These are phyloP conservation scores for Vespertilio murinus DNA, from an alignment of 2,797 vertebrate species.

Conservation along the genomic window DNA sequence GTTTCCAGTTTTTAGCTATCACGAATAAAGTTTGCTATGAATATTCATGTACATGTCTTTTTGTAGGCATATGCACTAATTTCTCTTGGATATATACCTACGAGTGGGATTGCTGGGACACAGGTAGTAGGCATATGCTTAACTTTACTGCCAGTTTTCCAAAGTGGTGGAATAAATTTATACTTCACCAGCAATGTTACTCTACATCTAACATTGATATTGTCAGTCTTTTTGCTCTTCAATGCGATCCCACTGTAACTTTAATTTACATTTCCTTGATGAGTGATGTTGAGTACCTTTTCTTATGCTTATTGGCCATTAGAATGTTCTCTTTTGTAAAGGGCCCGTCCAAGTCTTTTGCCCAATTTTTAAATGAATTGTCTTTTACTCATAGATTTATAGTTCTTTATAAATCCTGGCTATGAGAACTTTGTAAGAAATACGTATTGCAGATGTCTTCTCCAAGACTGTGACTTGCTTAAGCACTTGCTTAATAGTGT, in stretches of 20 bases:
- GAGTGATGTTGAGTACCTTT: background rate
- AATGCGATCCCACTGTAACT: background rate
- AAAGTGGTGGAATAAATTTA: background rate
- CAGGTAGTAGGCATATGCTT: background rate
- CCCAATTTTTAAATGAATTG: background rate
- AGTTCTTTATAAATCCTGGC: background rate
- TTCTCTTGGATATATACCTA: background rate
- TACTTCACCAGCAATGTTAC: background rate
- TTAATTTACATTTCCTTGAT: background rate
- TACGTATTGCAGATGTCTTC: background rate
- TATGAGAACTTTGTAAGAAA: background rate
- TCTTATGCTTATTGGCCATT: background rate
- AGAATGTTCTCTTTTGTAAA: background rate
- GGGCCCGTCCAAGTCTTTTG: background rate
- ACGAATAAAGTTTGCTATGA: background rate
- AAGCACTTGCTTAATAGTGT: background rate
- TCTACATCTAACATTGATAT: background rate
- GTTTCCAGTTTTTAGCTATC: background rate
- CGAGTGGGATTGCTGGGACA: background rate
- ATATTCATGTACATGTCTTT: constrained; percentile 11
- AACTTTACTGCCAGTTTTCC: background rate
- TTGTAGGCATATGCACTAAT: background rate
- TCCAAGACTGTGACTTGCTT: background rate
- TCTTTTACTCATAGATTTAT: background rate
- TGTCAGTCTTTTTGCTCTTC: background rate